Evolutionary conservation across 2,888 invertebrate genomes (phyloP).

Genomic region (Oligia latruncula): DNA sequence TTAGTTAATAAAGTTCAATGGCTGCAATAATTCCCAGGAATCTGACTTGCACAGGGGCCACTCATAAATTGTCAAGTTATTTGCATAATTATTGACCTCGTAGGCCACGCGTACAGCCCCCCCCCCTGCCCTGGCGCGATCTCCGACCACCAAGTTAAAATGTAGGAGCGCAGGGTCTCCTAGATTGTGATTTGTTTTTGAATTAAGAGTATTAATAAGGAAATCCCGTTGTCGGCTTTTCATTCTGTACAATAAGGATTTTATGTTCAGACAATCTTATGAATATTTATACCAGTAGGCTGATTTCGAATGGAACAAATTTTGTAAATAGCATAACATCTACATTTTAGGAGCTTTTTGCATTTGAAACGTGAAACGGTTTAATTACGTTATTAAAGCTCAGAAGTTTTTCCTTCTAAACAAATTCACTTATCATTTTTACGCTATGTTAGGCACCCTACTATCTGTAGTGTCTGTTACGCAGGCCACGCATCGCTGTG

Average conservation of each 20-base stretch:
- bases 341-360: constrained; percentile 17
- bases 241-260: constrained; percentile 31
- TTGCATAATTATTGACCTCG: constrained; percentile 68
- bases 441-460: neutral
- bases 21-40: constrained; percentile 37
- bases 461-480: neutral
- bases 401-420: neutral
- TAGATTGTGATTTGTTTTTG: constrained; percentile 52
- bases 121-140: neutral
- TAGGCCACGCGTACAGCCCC: neutral
- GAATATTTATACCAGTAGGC: constrained; percentile 49
- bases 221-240: constrained; percentile 34
- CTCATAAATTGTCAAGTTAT: constrained; percentile 69
- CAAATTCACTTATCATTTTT: neutral
- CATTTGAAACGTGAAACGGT: constrained; percentile 18
- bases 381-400: neutral
- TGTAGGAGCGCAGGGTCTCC: constrained; percentile 15
- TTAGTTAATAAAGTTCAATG: constrained; percentile 43
- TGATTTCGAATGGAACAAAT: constrained; percentile 27
- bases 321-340: constrained; percentile 28
- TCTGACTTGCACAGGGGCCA: constrained; percentile 16
- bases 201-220: constrained; percentile 46
- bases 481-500: neutral
- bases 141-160: constrained; percentile 15
- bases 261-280: constrained; percentile 39